These are phyloP conservation scores for Dicyrtomina minuta DNA, from an alignment of 2,888 invertebrate genomes.

Conservation along the genomic window DNA sequence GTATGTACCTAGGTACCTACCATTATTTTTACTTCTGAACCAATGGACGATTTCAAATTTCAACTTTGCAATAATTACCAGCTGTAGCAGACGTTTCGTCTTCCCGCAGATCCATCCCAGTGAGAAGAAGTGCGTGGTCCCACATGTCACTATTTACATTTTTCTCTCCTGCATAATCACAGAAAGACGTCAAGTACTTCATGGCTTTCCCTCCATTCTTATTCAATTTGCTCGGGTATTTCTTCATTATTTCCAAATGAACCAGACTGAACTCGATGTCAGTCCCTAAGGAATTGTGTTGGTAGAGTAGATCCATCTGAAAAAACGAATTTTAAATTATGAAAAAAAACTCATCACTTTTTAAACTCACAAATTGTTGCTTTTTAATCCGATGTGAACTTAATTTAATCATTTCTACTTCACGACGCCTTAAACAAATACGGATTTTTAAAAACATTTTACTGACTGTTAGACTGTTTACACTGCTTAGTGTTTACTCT, in stretches of 20 bases:
- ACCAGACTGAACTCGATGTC: conserved; percentile 55
- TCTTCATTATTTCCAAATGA: conserved; percentile 55
- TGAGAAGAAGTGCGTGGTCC: conserved; percentile 57
- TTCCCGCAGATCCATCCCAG: conserved; percentile 54
- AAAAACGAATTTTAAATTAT: conserved; percentile 1
- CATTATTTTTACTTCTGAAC: too few relatives aligned
- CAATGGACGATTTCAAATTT: too few relatives aligned
- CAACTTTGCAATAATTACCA: too few relatives aligned
- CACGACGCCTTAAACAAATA: too few relatives aligned
- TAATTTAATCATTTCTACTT: too few relatives aligned
- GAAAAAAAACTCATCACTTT: too few relatives aligned
- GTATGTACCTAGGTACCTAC: too few relatives aligned
- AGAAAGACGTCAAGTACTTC: conserved; percentile 56
- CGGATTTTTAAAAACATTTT: neutral
- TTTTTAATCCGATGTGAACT: too few relatives aligned
- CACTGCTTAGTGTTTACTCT: too few relatives aligned
- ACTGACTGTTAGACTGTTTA: neutral
- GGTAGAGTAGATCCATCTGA: conserved; percentile 56
- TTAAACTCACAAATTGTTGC: too few relatives aligned
- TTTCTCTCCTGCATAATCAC: conserved; percentile 51
- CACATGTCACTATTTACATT: conserved; percentile 53
- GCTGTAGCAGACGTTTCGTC: conserved; percentile 46
- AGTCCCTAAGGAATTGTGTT: conserved; percentile 54
- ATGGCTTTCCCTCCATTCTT: conserved; percentile 55
- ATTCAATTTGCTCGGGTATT: conserved; percentile 47